Conservation (phyloP, 1,140 invertebrate species). For the Orussus abietinus region DNA sequence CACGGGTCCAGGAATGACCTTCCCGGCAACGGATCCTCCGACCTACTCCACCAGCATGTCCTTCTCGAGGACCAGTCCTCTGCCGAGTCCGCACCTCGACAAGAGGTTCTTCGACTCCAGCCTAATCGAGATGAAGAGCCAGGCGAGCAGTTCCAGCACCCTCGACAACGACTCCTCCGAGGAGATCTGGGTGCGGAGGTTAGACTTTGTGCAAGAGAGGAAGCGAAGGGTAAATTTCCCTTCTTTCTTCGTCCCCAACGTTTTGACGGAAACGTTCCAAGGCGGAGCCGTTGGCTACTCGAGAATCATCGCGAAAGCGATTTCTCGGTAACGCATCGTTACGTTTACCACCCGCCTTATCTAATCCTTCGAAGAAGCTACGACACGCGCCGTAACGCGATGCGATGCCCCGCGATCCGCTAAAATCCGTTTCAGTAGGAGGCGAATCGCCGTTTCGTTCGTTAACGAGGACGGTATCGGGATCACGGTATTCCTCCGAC, state of each 20-base stretch:
- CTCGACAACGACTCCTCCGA: conserved; percentile 60
- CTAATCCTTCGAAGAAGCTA: no score
- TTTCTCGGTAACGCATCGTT: no score
- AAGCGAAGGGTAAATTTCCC: conserved; percentile 39
- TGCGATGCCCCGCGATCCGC: no score
- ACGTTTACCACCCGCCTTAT: no score
- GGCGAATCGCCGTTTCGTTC: no score
- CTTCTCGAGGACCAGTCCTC: conserved; percentile 50
- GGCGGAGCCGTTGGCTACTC: no score
- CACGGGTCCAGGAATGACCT: conserved; percentile 47
- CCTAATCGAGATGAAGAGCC: conserved; percentile 75
- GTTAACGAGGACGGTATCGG: no score
- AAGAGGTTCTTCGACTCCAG: conserved; percentile 77
- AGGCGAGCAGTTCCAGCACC: conserved; percentile 62
- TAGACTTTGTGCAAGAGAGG: conserved; percentile 48
- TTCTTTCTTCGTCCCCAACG: conserved; percentile 9
- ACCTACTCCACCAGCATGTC: conserved; percentile 49
- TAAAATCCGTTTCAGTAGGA: no score
- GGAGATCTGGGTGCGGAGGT: conserved; percentile 68
- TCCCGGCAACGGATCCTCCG: conserved; percentile 49
- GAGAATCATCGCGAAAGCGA: no score
- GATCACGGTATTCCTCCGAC: no score
- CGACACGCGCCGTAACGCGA: no score
- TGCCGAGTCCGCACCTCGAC: conserved; percentile 68
- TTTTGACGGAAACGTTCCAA: no score